phyloP scores from a whole-genome alignment of 2,113 vertebrate genomes.

The Bos indicus region DNA sequence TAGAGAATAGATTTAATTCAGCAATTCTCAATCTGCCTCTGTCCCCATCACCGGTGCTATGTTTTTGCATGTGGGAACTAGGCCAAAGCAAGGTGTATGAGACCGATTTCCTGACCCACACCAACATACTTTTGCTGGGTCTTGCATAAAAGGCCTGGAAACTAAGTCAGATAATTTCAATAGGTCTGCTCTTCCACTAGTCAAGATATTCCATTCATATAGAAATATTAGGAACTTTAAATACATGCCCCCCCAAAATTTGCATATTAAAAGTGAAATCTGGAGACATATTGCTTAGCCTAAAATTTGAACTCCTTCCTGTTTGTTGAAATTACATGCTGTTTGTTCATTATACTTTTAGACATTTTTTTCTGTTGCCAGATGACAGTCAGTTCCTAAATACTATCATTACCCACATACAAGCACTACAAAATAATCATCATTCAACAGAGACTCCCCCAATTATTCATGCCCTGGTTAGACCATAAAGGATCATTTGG shows the following conservation, averaged over 20 bases:
- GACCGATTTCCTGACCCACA: neutral
- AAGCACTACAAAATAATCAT: conserved; percentile 56
- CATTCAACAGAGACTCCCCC: conserved; percentile 43
- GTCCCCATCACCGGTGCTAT: rapidly evolving
- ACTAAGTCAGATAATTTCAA: neutral
- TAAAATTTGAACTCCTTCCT: neutral
- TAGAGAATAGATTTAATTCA: neutral
- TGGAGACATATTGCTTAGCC: neutral
- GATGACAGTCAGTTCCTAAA: rapidly evolving
- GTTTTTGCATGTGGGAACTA: neutral
- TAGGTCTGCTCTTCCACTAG: neutral
- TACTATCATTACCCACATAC: neutral
- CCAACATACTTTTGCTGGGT: neutral
- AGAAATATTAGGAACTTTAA: neutral
- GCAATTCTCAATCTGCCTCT: neutral
- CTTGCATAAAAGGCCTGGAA: neutral
- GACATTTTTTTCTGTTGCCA: neutral
- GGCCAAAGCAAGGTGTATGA: neutral
- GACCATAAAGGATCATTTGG: conserved; percentile 66
- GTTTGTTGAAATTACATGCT: neutral
- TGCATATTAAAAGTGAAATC: neutral
- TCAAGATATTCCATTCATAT: neutral
- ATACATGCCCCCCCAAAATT: neutral
- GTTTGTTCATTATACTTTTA: neutral
- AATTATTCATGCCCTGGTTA: conserved; percentile 63